Evolutionary conservation across 2,113 vertebrate genomes (phyloP), one percentile per base, ranked within the genome.

Genomic region (Sebastes fasciatus): DNA sequence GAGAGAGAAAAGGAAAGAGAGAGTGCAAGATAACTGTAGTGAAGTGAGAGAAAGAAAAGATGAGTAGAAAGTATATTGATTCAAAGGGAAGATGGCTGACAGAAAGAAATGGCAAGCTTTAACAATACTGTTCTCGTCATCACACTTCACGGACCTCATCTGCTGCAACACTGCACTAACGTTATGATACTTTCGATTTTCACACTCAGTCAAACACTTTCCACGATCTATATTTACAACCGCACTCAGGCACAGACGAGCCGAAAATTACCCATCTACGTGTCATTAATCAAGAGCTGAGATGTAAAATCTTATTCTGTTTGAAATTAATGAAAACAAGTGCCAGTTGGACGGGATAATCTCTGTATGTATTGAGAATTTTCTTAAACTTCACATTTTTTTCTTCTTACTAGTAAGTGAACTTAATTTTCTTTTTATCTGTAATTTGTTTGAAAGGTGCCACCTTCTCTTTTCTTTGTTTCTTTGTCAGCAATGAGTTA

Each of bases 151-250:
- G 52, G 67, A 74, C 43, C 23, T 66, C 57, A 0, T 74, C 83
- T 70, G 62, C 61, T 58, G 76, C 52, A 70, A 79, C 85, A 80
- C 87, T 23, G 83, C 83, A 75, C 85, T 88, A 79, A 86, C 83
- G 86, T 86, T 81, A 75, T 84, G 76, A 88, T 84, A 62, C 77
- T 85, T 88, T 83, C 76, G 77, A 87, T 77, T 91, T 90, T 89
- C 84, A 89, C 86, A 77, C 87, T 77, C 79, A 72, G 79, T 89
- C 87, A 89, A 85, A 80, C 79, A 43, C 77, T 87, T 83, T 57
- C 60, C 65, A 58, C 34, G 21, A 40, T 77, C 83, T 77, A 54
- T 88, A 87, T 84, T 82, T 87, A 77, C 84, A 77, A 51, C 62
- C 51, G 43, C 2, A 43, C 84, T 48, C 71, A 12, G 40, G 26